Conservation (phyloP, 2,888 invertebrate species). For the Parthenolecanium corni region DNA sequence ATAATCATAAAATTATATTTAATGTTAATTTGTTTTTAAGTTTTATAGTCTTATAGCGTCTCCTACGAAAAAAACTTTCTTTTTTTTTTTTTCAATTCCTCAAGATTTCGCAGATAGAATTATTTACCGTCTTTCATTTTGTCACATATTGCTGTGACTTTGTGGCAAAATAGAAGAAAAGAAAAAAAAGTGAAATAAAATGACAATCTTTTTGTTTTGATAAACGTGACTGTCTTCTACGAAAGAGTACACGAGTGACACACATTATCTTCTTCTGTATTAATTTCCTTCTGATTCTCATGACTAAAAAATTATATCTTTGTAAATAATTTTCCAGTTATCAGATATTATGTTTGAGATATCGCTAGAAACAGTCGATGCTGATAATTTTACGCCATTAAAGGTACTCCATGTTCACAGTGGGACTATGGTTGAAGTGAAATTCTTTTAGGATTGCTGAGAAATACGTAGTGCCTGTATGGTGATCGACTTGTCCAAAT, state of each 20-base stretch:
- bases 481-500: too few relatives aligned
- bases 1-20: neutral
- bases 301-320: constrained; percentile 8
- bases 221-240: constrained; percentile 8
- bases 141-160: constrained; percentile 15
- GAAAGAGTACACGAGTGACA: constrained; percentile 12
- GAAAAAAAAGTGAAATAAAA: neutral
- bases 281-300: constrained; percentile 9
- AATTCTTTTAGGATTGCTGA: too few relatives aligned
- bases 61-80: constrained; percentile 13
- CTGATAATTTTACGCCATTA: too few relatives aligned
- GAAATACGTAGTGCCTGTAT: too few relatives aligned
- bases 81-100: constrained; percentile 2
- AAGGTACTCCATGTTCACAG: too few relatives aligned
- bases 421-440: too few relatives aligned
- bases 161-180: constrained; percentile 2
- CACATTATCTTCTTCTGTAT: constrained; percentile 6
- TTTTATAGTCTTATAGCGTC: too few relatives aligned
- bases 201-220: constrained; percentile 28
- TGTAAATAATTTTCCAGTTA: neutral
- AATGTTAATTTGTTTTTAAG: neutral
- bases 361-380: too few relatives aligned
- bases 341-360: too few relatives aligned
- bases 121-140: constrained; percentile 11
- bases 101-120: constrained; percentile 27